Evolutionary conservation across 2,113 vertebrate genomes (phyloP).

Genomic region (Cyanoliseus patagonus): DNA sequence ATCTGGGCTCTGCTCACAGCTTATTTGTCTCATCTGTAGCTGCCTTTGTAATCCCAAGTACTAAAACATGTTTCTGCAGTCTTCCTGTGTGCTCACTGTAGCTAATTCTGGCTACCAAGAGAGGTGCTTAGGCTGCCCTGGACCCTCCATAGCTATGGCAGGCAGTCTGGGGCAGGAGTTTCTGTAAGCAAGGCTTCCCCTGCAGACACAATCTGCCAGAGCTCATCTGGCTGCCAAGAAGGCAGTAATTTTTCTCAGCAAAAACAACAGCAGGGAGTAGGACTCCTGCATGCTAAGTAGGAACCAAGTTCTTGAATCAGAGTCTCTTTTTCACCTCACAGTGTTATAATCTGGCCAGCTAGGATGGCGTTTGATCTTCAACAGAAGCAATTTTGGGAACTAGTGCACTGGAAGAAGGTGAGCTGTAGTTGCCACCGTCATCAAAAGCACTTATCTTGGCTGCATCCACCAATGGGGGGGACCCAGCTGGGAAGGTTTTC

Average conservation of each 20-base stretch:
- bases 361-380: not conserved
- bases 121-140: not conserved
- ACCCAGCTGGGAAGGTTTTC: not conserved
- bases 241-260: not conserved
- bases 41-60: not conserved
- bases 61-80: not conserved
- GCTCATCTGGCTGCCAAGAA: not conserved
- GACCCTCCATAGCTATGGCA: rapidly evolving
- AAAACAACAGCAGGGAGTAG: not conserved
- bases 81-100: not conserved
- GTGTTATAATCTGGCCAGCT: not conserved
- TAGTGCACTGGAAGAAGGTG: not conserved
- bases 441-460: not conserved
- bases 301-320: not conserved
- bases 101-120: not conserved
- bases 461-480: not conserved
- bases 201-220: not conserved
- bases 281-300: not conserved
- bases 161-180: not conserved
- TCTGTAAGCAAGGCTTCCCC: not conserved
- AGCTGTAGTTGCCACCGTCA: rapidly evolving
- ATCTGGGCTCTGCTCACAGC: conserved; percentile 18
- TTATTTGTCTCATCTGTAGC: not conserved
- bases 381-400: not conserved
- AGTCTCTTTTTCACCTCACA: not conserved